Evolutionary conservation across 2,113 vertebrate species (phyloP), one percentile per base, ranked within the genome.

Genomic region (Albula glossodonta): DNA sequence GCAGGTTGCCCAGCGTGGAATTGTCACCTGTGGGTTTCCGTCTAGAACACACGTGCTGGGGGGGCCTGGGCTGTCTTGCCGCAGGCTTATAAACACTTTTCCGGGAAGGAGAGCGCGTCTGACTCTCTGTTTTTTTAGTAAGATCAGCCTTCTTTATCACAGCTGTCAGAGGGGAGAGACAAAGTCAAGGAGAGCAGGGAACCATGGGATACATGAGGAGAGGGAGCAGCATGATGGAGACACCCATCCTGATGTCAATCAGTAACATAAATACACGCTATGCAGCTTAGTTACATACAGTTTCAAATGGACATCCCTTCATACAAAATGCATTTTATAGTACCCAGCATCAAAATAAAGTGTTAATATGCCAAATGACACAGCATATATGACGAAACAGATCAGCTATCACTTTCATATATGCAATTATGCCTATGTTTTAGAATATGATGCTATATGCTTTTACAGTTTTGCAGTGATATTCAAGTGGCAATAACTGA

Each of bases 1-100:
- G 96, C 95, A 96, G 87, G 94, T 94, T 63, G 82, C 89, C 78
- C 51, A 87, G 90, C 85, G 89, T 94, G 91, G 95, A 92, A 92
- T 94, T 92, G 95, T 98, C 97, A 99, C 97, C 97, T 99, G 97
- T 95, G 94, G 95, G 96, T 96, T 97, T 98, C 97, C 97, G 96
- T 96, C 97, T 98, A 97, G 97, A 96, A 95, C 96, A 97, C 96
- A 95, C 94, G 94, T 96, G 97, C 95, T 96, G 94, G 96, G 96
- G 95, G 91, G 97, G 96, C 97, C 97, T 97, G 97, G 97, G 95
- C 90, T 97, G 97, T 96, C 96, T 97, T 96, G 96, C 96, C 91
- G 95, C 96, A 95, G 93, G 97, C 97, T 97, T 98, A 97, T 96
- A 97, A 95, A 96, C 96, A 89, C 96, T 95, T 96, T 98, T 97